Conservation (phyloP, 2,888 invertebrate genomes). For the Cephus spinipes region DNA sequence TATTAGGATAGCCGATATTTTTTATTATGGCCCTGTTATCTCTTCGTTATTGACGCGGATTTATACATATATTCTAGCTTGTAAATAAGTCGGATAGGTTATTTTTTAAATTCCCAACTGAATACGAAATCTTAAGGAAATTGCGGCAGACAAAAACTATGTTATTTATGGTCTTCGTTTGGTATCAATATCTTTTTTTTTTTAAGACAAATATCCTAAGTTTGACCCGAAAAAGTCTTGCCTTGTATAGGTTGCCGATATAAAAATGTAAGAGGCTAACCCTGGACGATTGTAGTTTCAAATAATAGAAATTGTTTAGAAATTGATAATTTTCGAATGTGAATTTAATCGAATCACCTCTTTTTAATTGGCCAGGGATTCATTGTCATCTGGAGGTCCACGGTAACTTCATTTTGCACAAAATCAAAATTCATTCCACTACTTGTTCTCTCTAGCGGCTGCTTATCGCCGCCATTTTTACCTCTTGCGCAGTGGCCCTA, state of each 20-base stretch:
- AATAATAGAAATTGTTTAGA: conserved; percentile 8
- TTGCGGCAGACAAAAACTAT: not conserved
- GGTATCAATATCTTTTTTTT: not conserved
- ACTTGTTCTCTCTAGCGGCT: conserved; percentile 18
- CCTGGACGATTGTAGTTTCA: conserved; percentile 10
- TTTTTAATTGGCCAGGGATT: conserved; percentile 38
- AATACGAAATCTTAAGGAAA: not conserved
- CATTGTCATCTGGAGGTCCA: conserved; percentile 36
- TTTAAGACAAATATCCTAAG: not conserved
- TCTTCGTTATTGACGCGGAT: not conserved
- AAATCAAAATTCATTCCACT: conserved; percentile 18
- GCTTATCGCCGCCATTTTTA: conserved; percentile 40
- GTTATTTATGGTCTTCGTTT: not conserved
- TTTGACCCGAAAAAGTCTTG: not conserved
- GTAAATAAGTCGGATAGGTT: not conserved
- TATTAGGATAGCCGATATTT: not conserved
- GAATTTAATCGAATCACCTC: conserved; percentile 31
- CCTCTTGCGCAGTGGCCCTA: not conserved
- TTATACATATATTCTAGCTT: no score
- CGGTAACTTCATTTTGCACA: conserved; percentile 35
- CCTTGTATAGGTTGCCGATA: not conserved
- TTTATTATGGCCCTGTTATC: not conserved
- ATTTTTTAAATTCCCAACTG: not conserved
- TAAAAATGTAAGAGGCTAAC: not conserved
- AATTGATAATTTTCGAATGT: not conserved